Evolutionary conservation across 37 sponge, comb jelly and placozoan genomes (phyloP).

Genomic region (Haliclona indistincta): DNA sequence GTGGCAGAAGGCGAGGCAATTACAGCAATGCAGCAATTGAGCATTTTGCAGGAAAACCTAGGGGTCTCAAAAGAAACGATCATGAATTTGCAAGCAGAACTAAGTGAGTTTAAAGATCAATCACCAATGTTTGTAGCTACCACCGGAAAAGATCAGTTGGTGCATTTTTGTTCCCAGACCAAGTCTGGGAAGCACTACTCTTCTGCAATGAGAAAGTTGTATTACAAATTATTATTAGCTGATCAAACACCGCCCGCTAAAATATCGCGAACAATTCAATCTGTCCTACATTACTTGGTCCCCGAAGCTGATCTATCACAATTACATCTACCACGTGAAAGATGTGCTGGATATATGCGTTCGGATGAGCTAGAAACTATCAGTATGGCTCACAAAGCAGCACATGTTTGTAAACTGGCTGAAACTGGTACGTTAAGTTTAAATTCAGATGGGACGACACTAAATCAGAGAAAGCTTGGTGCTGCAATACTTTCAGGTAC

Average conservation of each 20-base stretch:
- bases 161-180: slow-evolving; percentile 6
- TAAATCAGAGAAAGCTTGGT: slow-evolving; percentile 2
- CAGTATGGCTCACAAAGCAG: slow-evolving; percentile 35
- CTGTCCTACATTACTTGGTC: slow-evolving; percentile 34
- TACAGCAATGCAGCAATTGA: too few relatives aligned
- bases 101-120: too few relatives aligned
- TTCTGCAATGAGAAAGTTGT: slow-evolving; percentile 28
- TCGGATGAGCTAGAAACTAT: slow-evolving; percentile 9
- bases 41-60: too few relatives aligned
- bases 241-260: slow-evolving; percentile 30
- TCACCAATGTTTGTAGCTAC: too few relatives aligned
- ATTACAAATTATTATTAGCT: slow-evolving; percentile 19
- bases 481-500: slow-evolving; percentile 4
- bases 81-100: too few relatives aligned
- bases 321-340: background rate
- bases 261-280: slow-evolving; percentile 18
- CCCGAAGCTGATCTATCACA: background rate
- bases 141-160: too few relatives aligned
- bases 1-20: too few relatives aligned
- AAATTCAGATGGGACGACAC: slow-evolving; percentile 25
- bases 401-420: background rate
- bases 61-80: too few relatives aligned
- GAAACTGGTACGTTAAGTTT: background rate
- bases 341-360: slow-evolving; percentile 15
- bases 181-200: slow-evolving; percentile 17